Evolutionary conservation across 2,113 vertebrate genomes (phyloP), one percentile per base, ranked within the genome.

Genomic region (Microcebus jonahi): DNA sequence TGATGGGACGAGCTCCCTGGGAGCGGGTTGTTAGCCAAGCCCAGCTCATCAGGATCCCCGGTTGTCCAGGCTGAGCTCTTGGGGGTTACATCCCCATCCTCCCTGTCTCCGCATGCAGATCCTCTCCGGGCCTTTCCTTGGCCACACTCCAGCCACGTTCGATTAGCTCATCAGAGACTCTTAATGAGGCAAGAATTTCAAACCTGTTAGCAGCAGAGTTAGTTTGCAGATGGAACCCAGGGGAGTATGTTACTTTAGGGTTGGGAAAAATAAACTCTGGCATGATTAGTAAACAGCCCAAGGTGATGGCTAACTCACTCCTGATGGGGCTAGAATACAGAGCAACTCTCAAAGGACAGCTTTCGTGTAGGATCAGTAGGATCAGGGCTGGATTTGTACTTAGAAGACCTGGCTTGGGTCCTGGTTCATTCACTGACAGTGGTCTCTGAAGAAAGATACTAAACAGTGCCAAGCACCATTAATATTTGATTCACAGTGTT

Each of bases 111-210:
- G 27, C 45, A 45, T 45, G 55, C 2, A 5, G 59, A 18, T 59
- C 73, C 90, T 61, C 85, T 2, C 2, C 17, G 80, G 85, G 17
- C 50, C 42, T 59, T 18, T 39, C 15, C 50, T 82, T 71, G 85
- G 87, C 82, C 59, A 61, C 20, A 9, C 18, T 39, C 59, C 50
- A 76, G 11, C n/a, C 8, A 3, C 12, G 2, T 31, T 11, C 65
- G 67, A 57, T 81, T 81, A 81, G 92, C 94, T 96, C 92, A 82
- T 97, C 95, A 96, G 79, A 42, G 91, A 81, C 94, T 67, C 53
- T 82, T 95, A 96, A 92, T 34, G 50, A 93, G 70, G 76, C n/a
- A 14, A 65, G 42, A 50, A 34, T 63, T 79, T 75, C 53, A 53
- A 65, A 70, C 13, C 55, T 50, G 21, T 88, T 84, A 50, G 36